Base-by-base conservation (phyloP, 2,888 invertebrate species). In the Ectemnius lituratus region DNA sequence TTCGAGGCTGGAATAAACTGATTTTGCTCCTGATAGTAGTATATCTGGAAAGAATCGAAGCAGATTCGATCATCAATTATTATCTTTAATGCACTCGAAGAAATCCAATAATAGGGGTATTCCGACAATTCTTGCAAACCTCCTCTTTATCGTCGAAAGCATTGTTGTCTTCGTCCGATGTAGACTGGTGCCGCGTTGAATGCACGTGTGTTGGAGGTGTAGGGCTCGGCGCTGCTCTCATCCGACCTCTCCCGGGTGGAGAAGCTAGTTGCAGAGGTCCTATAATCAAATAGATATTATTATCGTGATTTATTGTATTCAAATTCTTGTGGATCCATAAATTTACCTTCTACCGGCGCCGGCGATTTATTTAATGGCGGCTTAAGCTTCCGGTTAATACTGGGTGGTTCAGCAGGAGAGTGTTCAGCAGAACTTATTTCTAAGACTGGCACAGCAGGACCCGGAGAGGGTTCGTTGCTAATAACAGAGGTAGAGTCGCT, bases 361-460 rank as follows among this genome's bases (percentile, higher is more conserved):
- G 88, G 37, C 49, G 88, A 84, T 67, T 88, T 90, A 63, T 84
- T 87, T 28, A 90, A 81, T 13, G 86, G 81, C 65, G 97, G 97
- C 90, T 97, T 97, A 52, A 97, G 91, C 58, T 95, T 95, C 64
- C 97, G 93, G 88, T 97, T 95, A 28, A 97, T 96, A 47, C 93
- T 94, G 14, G 97, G 97, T 57, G 97, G 95, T 72, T 94, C 88
- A 6, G 89, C 88, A 14, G 90, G 90, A 67, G 85, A 88, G 77
- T 88, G 89, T 72, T 89, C 90, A 8, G 86, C 83, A 20, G 88
- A 87, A 75, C 88, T 90, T n/a, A 83, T 71, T 62, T 90, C 90
- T 18, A 84, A 76, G 20, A 77, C 70, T 3, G 85, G 64, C 62
- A 80, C 74, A 49, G 70, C 75, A 59, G 78, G 79, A 18, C 90